Percentiles rank a stretch among this genome's conserved stretches.
Evolutionary conservation across 2,797 vertebrate genomes (phyloP).

Genomic region (Jordanella pulchra): DNA sequence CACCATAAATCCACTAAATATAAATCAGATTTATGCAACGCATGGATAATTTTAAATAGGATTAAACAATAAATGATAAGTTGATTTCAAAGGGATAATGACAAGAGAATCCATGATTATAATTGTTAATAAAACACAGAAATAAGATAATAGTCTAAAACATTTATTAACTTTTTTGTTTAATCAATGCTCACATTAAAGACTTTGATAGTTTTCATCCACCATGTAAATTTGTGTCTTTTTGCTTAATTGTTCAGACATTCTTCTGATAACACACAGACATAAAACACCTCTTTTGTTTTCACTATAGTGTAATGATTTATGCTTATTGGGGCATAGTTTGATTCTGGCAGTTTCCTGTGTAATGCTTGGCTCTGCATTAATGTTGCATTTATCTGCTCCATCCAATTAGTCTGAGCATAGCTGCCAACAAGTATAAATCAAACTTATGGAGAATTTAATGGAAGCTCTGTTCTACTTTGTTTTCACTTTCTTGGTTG

Average conservation of each 20-base stretch:
- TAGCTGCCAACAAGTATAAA: not conserved
- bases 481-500: not conserved
- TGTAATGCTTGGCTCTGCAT: not conserved
- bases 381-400: not conserved
- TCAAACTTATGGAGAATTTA: not conserved
- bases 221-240: not conserved
- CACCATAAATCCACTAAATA: not conserved
- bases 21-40: not conserved
- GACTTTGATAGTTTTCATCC: not conserved
- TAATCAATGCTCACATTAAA: not conserved
- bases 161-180: no score
- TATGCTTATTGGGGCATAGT: not conserved
- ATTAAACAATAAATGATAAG: not conserved
- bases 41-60: not conserved
- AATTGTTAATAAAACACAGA: no score
- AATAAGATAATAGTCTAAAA: no score
- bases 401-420: not conserved
- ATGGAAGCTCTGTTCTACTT: not conserved
- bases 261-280: not conserved
- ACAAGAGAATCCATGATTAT: no score
- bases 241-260: not conserved
- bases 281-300: not conserved
- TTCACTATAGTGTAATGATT: not conserved
- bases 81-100: no score
- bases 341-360: slow-evolving; percentile 3